Percentiles rank a stretch among this genome's conserved stretches.
Conservation (phyloP, 2,888 invertebrate genomes). For the Limnephilus rhombicus region DNA sequence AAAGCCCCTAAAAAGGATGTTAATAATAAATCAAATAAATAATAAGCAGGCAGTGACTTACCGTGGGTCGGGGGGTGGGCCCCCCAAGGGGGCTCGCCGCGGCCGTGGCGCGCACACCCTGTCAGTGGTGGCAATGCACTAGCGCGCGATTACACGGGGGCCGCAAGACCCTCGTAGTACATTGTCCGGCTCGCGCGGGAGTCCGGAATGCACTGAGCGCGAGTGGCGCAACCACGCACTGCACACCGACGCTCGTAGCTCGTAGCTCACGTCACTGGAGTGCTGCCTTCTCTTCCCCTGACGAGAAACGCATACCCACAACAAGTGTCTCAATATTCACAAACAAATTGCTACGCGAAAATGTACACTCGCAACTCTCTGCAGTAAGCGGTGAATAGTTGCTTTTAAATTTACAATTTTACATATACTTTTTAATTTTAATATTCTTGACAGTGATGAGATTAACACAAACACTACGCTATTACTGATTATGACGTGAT, state of each 20-base stretch:
- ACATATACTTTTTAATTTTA: neutral
- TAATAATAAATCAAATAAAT: neutral
- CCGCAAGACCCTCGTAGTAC: neutral
- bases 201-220: constrained; percentile 5
- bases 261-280: neutral
- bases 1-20: too few relatives aligned
- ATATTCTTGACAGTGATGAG: neutral
- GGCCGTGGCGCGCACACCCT: constrained; percentile 56
- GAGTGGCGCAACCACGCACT: neutral
- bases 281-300: neutral
- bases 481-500: neutral
- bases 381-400: neutral
- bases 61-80: constrained; percentile 52
- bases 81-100: constrained; percentile 52
- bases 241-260: neutral
- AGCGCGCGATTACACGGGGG: constrained; percentile 10
- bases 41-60: neutral
- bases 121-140: constrained; percentile 30
- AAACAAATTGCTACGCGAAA: neutral
- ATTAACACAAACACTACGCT: neutral
- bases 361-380: neutral
- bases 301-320: neutral
- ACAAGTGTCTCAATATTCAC: neutral
- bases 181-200: neutral
- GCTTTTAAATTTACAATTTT: neutral